Percentiles rank a stretch among this genome's conserved stretches.
Conservation (phyloP, 2,888 invertebrate species). For the Acrobasis repandana region DNA sequence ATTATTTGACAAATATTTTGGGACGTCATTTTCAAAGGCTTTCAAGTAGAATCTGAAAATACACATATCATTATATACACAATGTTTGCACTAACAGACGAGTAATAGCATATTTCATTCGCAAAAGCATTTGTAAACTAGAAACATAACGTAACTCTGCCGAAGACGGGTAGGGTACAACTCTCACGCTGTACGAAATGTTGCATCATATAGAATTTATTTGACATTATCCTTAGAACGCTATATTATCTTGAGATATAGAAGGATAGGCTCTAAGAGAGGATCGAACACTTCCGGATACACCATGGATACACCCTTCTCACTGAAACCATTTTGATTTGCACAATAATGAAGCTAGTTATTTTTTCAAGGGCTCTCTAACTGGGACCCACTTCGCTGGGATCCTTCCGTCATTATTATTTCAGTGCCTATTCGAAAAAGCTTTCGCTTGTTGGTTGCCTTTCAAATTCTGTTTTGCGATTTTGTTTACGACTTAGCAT, state of each 20-base stretch:
- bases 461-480: slow-evolving; percentile 49
- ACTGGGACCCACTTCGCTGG: slow-evolving; percentile 33
- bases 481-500: slow-evolving; percentile 43
- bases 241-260: no score
- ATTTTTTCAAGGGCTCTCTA: slow-evolving; percentile 37
- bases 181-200: no score
- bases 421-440: slow-evolving; percentile 48
- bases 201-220: no score
- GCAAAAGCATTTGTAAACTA: no score
- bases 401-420: slow-evolving; percentile 49
- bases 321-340: slow-evolving; percentile 25
- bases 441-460: slow-evolving; percentile 48
- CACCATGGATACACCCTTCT: not conserved
- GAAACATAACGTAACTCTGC: no score
- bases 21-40: not conserved
- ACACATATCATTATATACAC: no score
- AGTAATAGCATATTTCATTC: no score
- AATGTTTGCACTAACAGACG: no score
- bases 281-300: not conserved
- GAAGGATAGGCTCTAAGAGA: not conserved
- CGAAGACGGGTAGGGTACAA: no score
- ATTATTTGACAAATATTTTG: not conserved
- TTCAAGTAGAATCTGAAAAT: no score
- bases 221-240: not conserved
- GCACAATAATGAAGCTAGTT: slow-evolving; percentile 38